phyloP scores from a whole-genome alignment of 2,113 vertebrate genomes.

The Lepus americanus region DNA sequence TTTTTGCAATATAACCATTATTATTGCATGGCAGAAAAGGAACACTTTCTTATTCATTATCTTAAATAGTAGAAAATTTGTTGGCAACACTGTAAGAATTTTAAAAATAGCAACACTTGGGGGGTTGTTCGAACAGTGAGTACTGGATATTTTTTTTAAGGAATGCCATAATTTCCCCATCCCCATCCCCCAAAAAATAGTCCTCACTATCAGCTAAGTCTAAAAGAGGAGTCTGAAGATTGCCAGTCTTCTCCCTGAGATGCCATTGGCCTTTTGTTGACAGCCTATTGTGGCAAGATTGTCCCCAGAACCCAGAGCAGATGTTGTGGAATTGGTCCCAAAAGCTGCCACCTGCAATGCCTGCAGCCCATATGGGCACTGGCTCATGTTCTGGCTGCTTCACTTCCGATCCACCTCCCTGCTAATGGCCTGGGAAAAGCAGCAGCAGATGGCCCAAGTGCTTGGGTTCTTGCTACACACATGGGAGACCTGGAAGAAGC shows the following conservation, averaged over 20 bases:
- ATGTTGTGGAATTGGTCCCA: too few species aligned
- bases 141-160: background rate
- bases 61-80: background rate
- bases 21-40: background rate
- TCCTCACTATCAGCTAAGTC: background rate
- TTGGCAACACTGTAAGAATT: background rate
- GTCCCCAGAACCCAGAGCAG: background rate
- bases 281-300: constrained; percentile 56
- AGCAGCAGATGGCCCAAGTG: too few species aligned
- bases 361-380: too few species aligned
- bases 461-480: too few species aligned
- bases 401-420: too few species aligned
- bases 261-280: background rate
- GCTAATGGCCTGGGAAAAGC: too few species aligned
- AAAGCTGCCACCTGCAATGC: too few species aligned
- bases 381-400: too few species aligned
- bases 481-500: too few species aligned
- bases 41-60: background rate
- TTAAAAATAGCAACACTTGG: background rate
- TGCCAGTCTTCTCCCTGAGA: background rate
- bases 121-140: background rate
- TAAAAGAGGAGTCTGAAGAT: background rate
- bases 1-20: background rate
- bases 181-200: background rate
- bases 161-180: background rate